Conservation (phyloP, 2,113 vertebrate genomes). For the Sialia sialis region DNA sequence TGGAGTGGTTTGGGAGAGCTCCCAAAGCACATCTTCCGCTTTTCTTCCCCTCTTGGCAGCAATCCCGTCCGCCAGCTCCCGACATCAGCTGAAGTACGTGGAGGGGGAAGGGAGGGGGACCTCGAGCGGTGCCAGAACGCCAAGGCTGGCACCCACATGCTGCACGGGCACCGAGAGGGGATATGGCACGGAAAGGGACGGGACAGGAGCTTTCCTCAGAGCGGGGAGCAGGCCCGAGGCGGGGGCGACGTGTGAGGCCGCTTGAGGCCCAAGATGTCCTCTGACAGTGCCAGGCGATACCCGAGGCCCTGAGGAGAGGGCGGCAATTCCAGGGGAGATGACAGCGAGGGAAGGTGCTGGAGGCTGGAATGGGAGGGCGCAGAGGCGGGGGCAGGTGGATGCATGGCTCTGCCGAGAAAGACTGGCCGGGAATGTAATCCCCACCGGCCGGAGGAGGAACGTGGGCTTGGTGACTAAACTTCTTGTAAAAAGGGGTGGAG, state of each 20-base stretch:
- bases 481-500: constrained; percentile 54
- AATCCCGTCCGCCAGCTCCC: neutral
- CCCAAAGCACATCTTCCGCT: neutral
- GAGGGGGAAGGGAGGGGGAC: too few species aligned
- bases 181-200: neutral
- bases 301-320: too few species aligned
- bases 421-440: neutral
- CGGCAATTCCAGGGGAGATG: too few species aligned
- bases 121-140: fast-evolving
- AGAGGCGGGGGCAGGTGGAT: neutral
- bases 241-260: fast-evolving
- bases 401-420: neutral
- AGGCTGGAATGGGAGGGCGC: neutral
- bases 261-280: too few species aligned
- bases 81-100: fast-evolving
- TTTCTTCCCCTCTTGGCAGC: neutral
- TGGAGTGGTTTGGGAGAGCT: neutral
- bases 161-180: neutral
- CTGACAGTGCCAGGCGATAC: too few species aligned
- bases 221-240: fast-evolving
- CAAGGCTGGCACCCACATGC: fast-evolving
- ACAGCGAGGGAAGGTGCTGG: too few species aligned
- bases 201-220: neutral
- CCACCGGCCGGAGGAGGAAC: neutral
- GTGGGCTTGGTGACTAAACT: constrained; percentile 11